Percentiles rank a stretch among this genome's conserved stretches.
These are phyloP conservation scores for sheep (Ovis aries) DNA, from an alignment of 2,113 vertebrate species.

Conservation along the genomic window DNA sequence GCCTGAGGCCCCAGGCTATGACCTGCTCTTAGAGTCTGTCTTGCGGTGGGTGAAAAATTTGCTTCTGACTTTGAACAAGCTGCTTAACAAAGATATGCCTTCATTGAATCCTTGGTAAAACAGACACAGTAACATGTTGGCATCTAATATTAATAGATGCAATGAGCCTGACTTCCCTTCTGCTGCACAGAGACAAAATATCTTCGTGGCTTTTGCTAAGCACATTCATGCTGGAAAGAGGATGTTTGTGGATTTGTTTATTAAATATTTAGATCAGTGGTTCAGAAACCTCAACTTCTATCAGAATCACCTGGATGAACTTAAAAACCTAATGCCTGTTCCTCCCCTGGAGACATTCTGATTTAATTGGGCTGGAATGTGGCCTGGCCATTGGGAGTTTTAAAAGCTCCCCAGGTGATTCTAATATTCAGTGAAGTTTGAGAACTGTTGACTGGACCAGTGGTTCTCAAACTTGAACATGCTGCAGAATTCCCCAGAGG, in stretches of 20 bases:
- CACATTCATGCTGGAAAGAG: not conserved
- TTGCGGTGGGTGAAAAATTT: not conserved
- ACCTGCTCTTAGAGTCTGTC: not conserved
- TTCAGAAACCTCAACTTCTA: not conserved
- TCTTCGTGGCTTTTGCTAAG: not conserved
- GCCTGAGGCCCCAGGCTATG: not conserved
- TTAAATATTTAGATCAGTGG: slow-evolving; percentile 49
- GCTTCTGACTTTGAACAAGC: not conserved
- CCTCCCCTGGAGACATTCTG: not conserved
- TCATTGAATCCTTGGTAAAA: not conserved
- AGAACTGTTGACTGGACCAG: not conserved
- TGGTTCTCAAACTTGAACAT: not conserved
- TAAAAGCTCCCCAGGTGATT: not conserved
- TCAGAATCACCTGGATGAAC: not conserved
- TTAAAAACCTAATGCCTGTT: not conserved
- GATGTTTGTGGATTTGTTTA: not conserved
- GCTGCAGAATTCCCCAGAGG: not conserved
- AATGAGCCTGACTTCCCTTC: not conserved
- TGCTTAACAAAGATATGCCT: not conserved
- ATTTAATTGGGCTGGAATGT: not conserved
- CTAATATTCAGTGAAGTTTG: not conserved
- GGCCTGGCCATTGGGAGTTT: not conserved
- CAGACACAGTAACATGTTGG: not conserved
- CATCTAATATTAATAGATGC: not conserved
- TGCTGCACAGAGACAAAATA: not conserved